Base-by-base conservation (phyloP, 2,888 invertebrate genomes). In the Amblyteles armatorius region DNA sequence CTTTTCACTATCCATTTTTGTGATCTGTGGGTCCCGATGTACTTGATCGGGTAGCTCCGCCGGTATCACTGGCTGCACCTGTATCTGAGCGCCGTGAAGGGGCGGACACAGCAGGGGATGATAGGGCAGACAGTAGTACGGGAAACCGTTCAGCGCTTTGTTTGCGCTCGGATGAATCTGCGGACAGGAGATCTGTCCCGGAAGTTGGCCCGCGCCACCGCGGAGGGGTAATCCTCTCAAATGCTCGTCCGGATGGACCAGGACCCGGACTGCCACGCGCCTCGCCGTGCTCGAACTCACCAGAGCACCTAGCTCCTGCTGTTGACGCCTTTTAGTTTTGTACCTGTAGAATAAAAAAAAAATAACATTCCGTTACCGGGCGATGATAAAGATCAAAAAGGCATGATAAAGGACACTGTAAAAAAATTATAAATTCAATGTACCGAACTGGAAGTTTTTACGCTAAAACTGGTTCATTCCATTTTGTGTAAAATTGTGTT, bases 271-370 rank as follows among this genome's bases (percentile, higher is more conserved):
- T 0, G 98, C 98, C 0, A 98, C 98, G 93, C 98, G 96, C 88
- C 98, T 96, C 3, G 95, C 95, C 0, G 95, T 95, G 0, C 95
- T 95, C 9, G 95, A 95, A 44, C 95, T 96, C 16, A 96, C 93
- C 94, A 96, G 94, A 0, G 95, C 96, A 76, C 95, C 95, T 89
- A 97, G 96, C 90, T 97, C 97, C 91, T 98, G 98, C 73, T 98
- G 95, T 91, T 98, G 98, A 94, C 98, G 98, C 92, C 99, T 95
- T 93, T 99, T 99, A 13, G 99, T 99, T 94, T 99, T 99, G 94
- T 99, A 99, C 68, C 98, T 94, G 88, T 0, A 85, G 74, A 9
- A 69, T 52, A 73, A 26, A 13, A 26, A 63, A 52, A 11, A 57
- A 33, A 11, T 22, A n/a, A 48, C 13, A 78, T 33, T 48, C n/a